A percentile compares a stretch with the other conserved stretches of the same genome.
phyloP scores from a whole-genome alignment of 2,888 invertebrate genomes.

The Pomacea canaliculata region DNA sequence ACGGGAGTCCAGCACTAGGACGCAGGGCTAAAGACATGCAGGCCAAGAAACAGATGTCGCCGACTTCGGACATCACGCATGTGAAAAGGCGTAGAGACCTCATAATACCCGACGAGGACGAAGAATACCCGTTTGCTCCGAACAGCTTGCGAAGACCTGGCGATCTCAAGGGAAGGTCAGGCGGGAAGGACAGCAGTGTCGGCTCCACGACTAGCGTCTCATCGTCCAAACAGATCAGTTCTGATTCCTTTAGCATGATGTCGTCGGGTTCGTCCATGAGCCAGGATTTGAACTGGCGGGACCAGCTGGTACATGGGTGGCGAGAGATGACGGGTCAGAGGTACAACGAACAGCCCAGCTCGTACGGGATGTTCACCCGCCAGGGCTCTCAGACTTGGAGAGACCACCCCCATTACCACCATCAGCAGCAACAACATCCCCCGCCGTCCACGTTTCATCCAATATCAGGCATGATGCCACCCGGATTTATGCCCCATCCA shows the following conservation, averaged over 20 bases:
- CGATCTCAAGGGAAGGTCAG: not conserved
- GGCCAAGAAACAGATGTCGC: slow-evolving; percentile 16
- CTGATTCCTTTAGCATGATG: slow-evolving; percentile 12
- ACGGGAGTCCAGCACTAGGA: not conserved
- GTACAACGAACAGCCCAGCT: not conserved
- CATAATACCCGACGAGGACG: slow-evolving; percentile 56
- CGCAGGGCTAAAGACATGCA: not conserved
- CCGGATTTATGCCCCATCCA: not conserved
- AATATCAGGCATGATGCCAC: not conserved
- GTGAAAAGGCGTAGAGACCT: slow-evolving; percentile 40
- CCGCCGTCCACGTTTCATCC: not conserved
- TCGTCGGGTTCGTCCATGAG: slow-evolving; percentile 15
- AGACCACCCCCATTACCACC: not conserved
- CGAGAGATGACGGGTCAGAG: not conserved
- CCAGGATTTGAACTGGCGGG: slow-evolving; percentile 17
- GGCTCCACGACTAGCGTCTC: slow-evolving; percentile 1
- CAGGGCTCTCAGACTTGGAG: not conserved
- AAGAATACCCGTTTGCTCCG: slow-evolving; percentile 43
- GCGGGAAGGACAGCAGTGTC: not conserved
- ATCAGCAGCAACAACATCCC: no score
- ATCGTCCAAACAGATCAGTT: slow-evolving; percentile 16
- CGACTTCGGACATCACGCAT: slow-evolving; percentile 13
- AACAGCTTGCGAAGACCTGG: not conserved
- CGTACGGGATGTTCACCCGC: not conserved
- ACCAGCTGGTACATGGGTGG: not conserved